These are phyloP conservation scores for Gasterosteus nipponicus DNA, from an alignment of 2,113 vertebrate species.

Conservation along the genomic window DNA sequence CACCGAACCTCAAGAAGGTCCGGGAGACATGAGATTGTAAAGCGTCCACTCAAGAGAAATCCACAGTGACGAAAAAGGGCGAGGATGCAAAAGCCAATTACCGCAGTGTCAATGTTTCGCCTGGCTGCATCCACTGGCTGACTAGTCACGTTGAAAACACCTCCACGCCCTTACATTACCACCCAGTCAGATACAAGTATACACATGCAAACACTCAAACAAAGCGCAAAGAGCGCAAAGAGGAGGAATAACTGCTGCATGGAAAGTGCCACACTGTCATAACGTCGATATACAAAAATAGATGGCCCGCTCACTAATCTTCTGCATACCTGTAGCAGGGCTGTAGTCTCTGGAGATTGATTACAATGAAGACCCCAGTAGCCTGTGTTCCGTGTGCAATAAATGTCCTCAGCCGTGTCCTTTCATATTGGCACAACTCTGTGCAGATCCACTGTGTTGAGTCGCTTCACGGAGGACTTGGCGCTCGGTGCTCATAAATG, in stretches of 20 bases:
- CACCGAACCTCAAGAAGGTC: constrained; percentile 2
- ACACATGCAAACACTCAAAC: constrained; percentile 46
- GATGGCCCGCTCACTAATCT: constrained; percentile 18
- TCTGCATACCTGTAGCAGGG: constrained; percentile 53
- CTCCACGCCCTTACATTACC: constrained; percentile 46
- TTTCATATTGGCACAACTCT: constrained; percentile 35
- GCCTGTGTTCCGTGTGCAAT: background rate
- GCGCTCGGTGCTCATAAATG: constrained; percentile 44
- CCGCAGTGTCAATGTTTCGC: background rate
- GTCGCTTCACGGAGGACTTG: constrained; percentile 41
- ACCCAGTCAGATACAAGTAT: constrained; percentile 41
- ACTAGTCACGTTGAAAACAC: constrained; percentile 46
- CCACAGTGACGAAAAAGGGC: background rate
- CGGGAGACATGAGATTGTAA: background rate
- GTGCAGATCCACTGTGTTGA: constrained; percentile 4
- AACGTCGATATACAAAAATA: constrained; percentile 23
- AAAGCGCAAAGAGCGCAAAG: constrained; percentile 27
- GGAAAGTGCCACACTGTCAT: background rate
- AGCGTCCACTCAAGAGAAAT: background rate
- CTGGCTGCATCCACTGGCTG: constrained; percentile 1
- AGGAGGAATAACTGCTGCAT: background rate
- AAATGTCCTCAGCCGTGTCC: constrained; percentile 47
- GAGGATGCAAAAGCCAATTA: background rate
- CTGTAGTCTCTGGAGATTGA: constrained; percentile 13
- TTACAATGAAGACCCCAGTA: constrained; percentile 3